Evolutionary conservation across 2,797 vertebrate genomes (phyloP).

Genomic region (Microtus californicus): DNA sequence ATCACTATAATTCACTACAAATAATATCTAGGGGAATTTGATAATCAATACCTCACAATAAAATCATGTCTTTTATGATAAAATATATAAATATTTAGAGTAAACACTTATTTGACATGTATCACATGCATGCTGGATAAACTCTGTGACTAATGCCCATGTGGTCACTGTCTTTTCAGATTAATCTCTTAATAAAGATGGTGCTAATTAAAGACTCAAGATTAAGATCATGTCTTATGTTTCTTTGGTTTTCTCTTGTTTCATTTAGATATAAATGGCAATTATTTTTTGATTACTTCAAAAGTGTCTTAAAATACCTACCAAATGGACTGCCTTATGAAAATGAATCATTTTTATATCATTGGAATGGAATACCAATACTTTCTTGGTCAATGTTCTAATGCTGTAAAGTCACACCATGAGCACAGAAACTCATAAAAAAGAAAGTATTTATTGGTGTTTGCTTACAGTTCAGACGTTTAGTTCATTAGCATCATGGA

Average conservation of each 20-base stretch:
- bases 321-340: background rate
- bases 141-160: background rate
- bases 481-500: background rate
- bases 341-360: background rate
- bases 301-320: background rate
- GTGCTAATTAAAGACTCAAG: background rate
- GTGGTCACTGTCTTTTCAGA: background rate
- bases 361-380: background rate
- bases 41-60: background rate
- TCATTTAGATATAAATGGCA: background rate
- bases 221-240: background rate
- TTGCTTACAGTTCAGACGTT: background rate
- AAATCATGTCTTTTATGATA: background rate
- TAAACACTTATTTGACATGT: background rate
- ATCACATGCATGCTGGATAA: background rate
- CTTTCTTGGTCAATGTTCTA: background rate
- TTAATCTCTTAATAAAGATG: background rate
- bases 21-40: background rate
- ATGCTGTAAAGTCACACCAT: no score
- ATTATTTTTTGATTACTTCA: slow-evolving; percentile 23
- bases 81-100: background rate
- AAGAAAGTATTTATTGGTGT: background rate
- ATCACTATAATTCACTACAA: background rate
- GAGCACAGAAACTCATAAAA: no score
- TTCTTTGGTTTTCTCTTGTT: background rate